These are phyloP conservation scores for Esox masquinongy DNA, from an alignment of 2,797 vertebrate species.

Conservation along the genomic window DNA sequence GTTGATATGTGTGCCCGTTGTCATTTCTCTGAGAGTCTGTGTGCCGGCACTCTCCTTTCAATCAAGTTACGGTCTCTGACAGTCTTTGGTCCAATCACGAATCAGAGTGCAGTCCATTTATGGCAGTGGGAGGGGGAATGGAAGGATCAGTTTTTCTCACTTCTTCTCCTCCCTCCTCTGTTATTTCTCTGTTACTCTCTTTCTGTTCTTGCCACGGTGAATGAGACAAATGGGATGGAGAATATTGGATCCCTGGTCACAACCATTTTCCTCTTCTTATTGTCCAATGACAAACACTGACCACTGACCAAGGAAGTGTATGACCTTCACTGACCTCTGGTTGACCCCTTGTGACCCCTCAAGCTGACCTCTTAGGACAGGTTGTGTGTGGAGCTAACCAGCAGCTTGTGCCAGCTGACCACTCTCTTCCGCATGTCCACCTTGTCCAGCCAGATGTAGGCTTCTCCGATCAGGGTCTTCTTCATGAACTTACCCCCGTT, in stretches of 20 bases:
- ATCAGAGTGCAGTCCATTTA: neutral
- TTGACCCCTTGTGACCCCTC: constrained; percentile 9
- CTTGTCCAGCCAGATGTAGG: constrained; percentile 98
- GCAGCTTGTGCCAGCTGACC: constrained; percentile 98
- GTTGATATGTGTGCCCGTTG: constrained; percentile 23
- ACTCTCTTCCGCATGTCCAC: constrained; percentile 97
- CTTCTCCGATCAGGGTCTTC: constrained; percentile 97
- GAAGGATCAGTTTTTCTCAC: neutral
- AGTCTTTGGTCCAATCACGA: neutral
- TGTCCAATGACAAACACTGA: neutral
- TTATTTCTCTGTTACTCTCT: neutral
- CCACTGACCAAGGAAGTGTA: neutral
- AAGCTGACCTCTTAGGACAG: constrained; percentile 75
- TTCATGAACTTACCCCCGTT: constrained; percentile 99
- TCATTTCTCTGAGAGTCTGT: constrained; percentile 9
- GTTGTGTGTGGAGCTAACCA: constrained; percentile 86
- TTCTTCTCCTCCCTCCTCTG: neutral
- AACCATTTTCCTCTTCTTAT: neutral
- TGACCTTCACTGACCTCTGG: constrained; percentile 26
- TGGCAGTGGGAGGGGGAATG: neutral
- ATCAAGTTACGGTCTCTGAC: constrained; percentile 39
- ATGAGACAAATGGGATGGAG: neutral
- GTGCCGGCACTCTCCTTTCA: constrained; percentile 68
- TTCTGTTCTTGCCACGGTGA: neutral
- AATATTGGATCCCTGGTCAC: neutral